Evolutionary conservation across 2,888 invertebrate genomes (phyloP).

Genomic region (Oscheius sp.): DNA sequence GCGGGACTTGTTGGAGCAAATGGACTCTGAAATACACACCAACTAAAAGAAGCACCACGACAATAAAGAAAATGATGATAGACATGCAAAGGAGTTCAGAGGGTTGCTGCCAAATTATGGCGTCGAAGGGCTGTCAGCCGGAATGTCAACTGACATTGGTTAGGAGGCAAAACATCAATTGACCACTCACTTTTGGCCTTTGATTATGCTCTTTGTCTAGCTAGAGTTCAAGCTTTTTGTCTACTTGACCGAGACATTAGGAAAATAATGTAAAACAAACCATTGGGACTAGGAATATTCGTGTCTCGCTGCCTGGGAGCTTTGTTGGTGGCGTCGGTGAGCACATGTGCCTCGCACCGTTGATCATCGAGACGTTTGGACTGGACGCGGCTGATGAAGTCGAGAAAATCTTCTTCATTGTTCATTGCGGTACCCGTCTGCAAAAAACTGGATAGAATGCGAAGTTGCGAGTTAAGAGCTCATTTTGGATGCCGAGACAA

Average conservation of each 20-base stretch:
- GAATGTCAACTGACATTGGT: too few species aligned
- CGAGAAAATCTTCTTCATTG: conserved; percentile 45
- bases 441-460: conserved; percentile 1
- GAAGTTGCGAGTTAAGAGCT: conserved; percentile 17
- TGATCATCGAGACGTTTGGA: conserved; percentile 67
- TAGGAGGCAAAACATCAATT: not conserved
- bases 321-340: conserved; percentile 31
- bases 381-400: conserved; percentile 61
- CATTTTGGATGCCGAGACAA: not conserved
- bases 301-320: conserved; percentile 24
- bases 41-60: not conserved
- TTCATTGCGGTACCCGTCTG: not conserved
- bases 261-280: conserved; percentile 6
- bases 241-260: not conserved
- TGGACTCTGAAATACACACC: conserved; percentile 8
- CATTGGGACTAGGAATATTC: conserved; percentile 23
- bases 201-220: not conserved
- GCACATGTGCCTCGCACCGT: conserved; percentile 52
- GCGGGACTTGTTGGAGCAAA: not conserved
- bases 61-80: not conserved
- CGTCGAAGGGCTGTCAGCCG: not conserved
- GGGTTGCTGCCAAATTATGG: not conserved
- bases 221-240: not conserved
- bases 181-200: not conserved
- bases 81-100: not conserved